Conservation (phyloP, 2,113 vertebrate species). For the Typhlomys cinereus region DNA sequence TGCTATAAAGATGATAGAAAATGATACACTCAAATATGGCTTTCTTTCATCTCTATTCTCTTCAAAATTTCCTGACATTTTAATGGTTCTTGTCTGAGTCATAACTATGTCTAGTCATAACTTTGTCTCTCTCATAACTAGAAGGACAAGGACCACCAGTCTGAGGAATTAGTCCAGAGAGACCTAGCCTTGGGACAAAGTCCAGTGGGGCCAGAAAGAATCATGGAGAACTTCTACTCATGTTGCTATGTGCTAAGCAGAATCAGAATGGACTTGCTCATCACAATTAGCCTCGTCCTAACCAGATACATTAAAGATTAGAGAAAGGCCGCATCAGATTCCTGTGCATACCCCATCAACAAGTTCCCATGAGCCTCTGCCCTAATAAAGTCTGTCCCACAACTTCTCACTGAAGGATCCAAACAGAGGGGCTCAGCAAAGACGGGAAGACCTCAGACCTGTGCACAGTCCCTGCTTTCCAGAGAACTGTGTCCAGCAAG, state of each 20-base stretch:
- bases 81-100: constrained; percentile 9
- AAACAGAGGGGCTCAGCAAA: background rate
- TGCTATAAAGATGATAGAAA: constrained; percentile 52
- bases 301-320: background rate
- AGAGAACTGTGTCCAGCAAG: background rate
- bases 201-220: background rate
- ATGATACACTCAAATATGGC: background rate
- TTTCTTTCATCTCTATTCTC: background rate
- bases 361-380: background rate
- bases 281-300: background rate
- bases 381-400: background rate
- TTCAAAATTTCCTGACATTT: constrained; percentile 33
- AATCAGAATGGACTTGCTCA: background rate
- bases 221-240: too few relatives aligned
- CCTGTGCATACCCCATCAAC: background rate
- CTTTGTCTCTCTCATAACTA: background rate
- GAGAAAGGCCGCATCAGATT: background rate
- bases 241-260: background rate
- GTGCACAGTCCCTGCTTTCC: background rate
- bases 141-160: background rate
- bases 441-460: background rate
- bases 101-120: constrained; percentile 1
- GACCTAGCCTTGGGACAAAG: background rate
- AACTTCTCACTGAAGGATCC: background rate
- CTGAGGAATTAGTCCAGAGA: background rate